Conservation (phyloP, 2,797 vertebrate genomes). For the Ptychobarbus kaznakovi region DNA sequence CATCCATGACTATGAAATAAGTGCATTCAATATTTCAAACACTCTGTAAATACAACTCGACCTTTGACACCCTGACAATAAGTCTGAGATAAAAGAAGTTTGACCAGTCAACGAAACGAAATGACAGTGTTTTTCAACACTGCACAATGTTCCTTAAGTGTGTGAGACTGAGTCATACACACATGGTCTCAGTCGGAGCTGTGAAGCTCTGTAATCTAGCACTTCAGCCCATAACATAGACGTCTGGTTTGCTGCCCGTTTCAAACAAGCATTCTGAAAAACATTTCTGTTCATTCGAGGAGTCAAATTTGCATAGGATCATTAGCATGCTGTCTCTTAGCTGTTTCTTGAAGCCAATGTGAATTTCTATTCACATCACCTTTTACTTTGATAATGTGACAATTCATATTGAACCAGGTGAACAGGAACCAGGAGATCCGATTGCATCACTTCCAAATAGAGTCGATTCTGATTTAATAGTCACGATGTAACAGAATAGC, state of each 20-base stretch:
- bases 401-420: neutral
- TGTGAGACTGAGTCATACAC: conserved; percentile 33
- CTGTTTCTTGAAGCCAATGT: too few relatives aligned
- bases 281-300: neutral
- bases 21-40: neutral
- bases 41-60: neutral
- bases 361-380: neutral
- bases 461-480: neutral
- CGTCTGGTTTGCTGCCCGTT: conserved; percentile 42
- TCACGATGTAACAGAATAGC: neutral
- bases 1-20: neutral
- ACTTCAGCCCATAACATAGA: conserved; percentile 14
- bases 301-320: neutral
- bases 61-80: neutral
- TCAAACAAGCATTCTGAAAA: conserved; percentile 30
- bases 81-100: neutral
- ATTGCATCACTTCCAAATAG: neutral
- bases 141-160: conserved; percentile 37
- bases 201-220: conserved; percentile 35
- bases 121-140: conserved; percentile 33
- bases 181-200: conserved; percentile 21
- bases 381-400: neutral
- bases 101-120: neutral
- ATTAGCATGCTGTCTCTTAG: neutral
- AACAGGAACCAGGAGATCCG: neutral